Conservation (phyloP, 2,113 vertebrate species). For the Rhagologus leucostigma region DNA sequence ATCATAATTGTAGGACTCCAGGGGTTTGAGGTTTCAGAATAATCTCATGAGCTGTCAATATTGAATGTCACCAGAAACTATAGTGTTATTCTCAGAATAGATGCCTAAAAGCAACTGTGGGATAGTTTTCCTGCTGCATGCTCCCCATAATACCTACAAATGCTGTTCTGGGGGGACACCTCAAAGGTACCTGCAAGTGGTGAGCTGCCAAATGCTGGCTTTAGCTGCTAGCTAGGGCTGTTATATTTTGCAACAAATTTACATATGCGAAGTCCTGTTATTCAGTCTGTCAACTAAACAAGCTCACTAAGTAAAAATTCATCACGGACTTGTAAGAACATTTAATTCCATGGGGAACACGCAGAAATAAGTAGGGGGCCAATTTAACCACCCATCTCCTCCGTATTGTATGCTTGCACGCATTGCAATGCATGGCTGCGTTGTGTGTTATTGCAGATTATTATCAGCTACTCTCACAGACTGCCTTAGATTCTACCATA, state of each 20-base stretch:
- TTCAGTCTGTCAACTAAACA: not conserved
- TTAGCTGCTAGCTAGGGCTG: not conserved
- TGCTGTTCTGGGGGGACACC: not conserved
- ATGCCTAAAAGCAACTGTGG: not conserved
- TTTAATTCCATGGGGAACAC: not conserved
- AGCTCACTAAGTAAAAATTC: not conserved
- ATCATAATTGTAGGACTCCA: constrained; percentile 2
- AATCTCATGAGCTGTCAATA: not conserved
- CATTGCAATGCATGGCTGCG: accelerated
- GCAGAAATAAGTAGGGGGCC: not conserved
- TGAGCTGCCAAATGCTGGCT: not conserved
- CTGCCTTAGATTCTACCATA: not conserved
- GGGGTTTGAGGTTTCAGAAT: constrained; percentile 18
- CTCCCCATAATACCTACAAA: not conserved
- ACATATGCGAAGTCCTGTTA: not conserved
- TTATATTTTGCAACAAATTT: not conserved
- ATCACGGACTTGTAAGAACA: not conserved
- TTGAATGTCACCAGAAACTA: not conserved
- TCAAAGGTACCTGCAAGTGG: not conserved
- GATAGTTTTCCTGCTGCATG: not conserved
- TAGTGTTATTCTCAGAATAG: not conserved
- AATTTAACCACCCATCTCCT: not conserved
- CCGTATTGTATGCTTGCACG: not conserved
- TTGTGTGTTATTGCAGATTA: not conserved
- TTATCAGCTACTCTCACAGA: not conserved